phyloP scores from a whole-genome alignment of 2,888 invertebrate genomes.

The Spilosoma lubricipeda region DNA sequence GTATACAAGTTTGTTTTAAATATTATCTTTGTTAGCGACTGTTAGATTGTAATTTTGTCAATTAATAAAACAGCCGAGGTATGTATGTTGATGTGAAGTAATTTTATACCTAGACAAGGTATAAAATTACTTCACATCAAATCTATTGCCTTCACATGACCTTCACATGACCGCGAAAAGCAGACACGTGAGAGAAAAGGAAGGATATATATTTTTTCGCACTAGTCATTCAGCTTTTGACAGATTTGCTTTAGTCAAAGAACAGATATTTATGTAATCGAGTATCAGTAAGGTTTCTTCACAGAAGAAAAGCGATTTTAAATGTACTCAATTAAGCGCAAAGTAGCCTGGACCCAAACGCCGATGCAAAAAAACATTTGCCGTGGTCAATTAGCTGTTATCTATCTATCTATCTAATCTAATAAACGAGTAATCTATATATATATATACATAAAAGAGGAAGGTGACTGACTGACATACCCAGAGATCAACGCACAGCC shows the following conservation, averaged over 20 bases:
- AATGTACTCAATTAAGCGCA: background rate
- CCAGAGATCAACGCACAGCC: no score
- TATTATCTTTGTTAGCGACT: background rate
- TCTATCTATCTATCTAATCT: no score
- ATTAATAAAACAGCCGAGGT: background rate
- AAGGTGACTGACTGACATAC: no score
- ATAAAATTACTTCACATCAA: slow-evolving; percentile 5
- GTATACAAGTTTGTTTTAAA: background rate
- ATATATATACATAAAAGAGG: no score
- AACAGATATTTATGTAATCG: background rate
- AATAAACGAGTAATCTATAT: no score
- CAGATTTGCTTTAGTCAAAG: background rate
- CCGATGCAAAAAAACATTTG: background rate
- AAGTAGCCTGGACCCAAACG: background rate
- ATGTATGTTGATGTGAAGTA: no score
- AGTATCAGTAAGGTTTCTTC: background rate
- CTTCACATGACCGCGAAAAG: slow-evolving; percentile 8
- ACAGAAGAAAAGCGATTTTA: background rate
- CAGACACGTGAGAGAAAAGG: background rate
- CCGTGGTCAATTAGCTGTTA: no score
- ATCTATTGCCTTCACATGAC: slow-evolving; percentile 4
- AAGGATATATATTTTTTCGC: background rate
- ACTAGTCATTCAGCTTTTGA: background rate
- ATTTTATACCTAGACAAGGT: no score
- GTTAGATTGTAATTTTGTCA: background rate